phyloP scores from a whole-genome alignment of 1,140 invertebrate genomes.

The Brachystomella parvula region DNA sequence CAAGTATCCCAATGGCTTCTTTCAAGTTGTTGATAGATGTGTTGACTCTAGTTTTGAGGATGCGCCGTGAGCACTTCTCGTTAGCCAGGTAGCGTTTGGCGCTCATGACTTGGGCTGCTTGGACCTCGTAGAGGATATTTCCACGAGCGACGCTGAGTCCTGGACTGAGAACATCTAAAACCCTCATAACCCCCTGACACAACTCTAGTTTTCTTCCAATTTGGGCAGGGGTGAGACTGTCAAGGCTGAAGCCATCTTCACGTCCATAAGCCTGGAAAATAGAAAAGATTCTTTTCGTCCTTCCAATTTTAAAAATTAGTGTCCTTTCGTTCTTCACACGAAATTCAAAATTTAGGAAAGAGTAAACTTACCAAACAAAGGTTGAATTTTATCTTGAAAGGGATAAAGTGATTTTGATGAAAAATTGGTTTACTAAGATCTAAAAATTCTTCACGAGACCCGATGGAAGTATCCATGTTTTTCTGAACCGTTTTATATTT shows the following conservation, averaged over 20 bases:
- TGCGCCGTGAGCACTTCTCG: slow-evolving; percentile 24
- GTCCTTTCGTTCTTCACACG: too few species aligned
- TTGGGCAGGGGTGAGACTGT: slow-evolving; percentile 58
- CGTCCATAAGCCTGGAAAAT: slow-evolving; percentile 29
- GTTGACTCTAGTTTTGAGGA: slow-evolving; percentile 23
- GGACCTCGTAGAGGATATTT: slow-evolving; percentile 33
- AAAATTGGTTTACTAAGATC: slow-evolving; percentile 26
- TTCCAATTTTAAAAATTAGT: too few species aligned
- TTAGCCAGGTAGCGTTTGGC: slow-evolving; percentile 18
- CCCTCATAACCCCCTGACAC: slow-evolving; percentile 57
- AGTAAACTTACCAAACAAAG: slow-evolving; percentile 25
- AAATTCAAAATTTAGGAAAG: not conserved
- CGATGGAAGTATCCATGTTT: slow-evolving; percentile 4
- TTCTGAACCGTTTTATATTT: not conserved
- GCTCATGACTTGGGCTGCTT: slow-evolving; percentile 34
- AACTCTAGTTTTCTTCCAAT: slow-evolving; percentile 66
- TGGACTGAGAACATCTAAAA: slow-evolving; percentile 64
- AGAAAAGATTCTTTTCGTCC: not conserved
- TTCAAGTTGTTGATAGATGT: slow-evolving; percentile 21
- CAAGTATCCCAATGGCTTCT: slow-evolving; percentile 35
- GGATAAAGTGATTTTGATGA: slow-evolving; percentile 34
- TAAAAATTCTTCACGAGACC: slow-evolving; percentile 30
- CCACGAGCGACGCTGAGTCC: slow-evolving; percentile 65
- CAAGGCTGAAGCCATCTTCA: slow-evolving; percentile 54
- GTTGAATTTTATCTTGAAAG: slow-evolving; percentile 30